Conservation (phyloP, 2,888 invertebrate species). For the Cryptosula pallasiana region DNA sequence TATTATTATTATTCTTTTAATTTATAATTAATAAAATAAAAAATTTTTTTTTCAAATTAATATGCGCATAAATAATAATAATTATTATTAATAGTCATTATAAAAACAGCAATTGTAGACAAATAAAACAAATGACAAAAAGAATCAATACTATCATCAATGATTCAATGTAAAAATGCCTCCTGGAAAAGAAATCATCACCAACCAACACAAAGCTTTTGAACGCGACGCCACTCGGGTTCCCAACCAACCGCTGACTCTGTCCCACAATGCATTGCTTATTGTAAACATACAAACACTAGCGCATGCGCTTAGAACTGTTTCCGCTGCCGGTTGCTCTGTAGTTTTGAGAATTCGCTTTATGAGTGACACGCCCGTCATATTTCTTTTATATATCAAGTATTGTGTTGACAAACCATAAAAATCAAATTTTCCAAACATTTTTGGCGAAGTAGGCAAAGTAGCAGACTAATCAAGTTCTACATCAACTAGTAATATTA, state of each 20-base stretch:
- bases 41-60: too few relatives aligned
- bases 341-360: neutral
- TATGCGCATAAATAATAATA: neutral
- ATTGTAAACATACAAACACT: neutral
- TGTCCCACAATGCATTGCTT: neutral
- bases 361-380: too few relatives aligned
- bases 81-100: neutral
- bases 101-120: neutral
- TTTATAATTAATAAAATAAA: too few relatives aligned
- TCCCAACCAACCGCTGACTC: neutral
- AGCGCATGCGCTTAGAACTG: neutral
- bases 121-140: neutral
- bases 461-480: too few relatives aligned
- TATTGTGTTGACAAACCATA: too few relatives aligned
- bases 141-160: neutral
- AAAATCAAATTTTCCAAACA: too few relatives aligned
- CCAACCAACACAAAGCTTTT: neutral
- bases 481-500: too few relatives aligned
- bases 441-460: too few relatives aligned
- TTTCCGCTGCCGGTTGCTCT: neutral
- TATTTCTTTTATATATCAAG: too few relatives aligned
- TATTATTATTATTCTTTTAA: too few relatives aligned
- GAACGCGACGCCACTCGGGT: conserved; percentile 20
- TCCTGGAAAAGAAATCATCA: too few relatives aligned
- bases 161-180: neutral